These are phyloP conservation scores for Leucosticte australis DNA, from an alignment of 2,113 vertebrate genomes.

Conservation along the genomic window DNA sequence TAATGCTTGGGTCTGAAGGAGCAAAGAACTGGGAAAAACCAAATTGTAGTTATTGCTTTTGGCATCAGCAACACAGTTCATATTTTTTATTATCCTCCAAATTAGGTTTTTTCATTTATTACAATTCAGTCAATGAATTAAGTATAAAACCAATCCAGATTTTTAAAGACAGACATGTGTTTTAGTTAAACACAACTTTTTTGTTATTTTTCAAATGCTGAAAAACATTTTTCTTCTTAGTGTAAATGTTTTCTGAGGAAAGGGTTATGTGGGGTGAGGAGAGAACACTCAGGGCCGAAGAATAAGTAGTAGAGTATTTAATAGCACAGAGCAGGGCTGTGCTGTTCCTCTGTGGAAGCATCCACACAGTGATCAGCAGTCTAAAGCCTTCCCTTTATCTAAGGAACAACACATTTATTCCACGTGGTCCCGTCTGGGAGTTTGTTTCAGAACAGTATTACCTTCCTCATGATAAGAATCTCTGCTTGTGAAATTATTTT, in stretches of 20 bases:
- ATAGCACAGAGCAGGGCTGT: neutral
- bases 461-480: neutral
- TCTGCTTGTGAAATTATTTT: conserved; percentile 1
- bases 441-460: conserved; percentile 19
- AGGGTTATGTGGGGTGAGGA: neutral
- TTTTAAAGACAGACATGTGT: neutral
- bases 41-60: neutral
- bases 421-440: neutral
- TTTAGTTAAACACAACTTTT: neutral
- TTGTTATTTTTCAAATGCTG: neutral
- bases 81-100: neutral
- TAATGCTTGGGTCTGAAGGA: neutral
- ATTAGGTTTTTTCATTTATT: conserved; percentile 34
- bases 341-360: neutral
- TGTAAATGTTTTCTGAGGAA: conserved; percentile 4
- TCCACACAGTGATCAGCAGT: neutral
- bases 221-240: neutral
- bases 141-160: conserved; percentile 14
- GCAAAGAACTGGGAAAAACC: neutral
- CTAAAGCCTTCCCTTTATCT: neutral
- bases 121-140: neutral
- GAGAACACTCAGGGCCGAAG: neutral
- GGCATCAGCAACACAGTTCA: neutral
- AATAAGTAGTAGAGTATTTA: neutral
- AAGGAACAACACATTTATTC: neutral